Percentiles rank a stretch among this genome's conserved stretches.
These are phyloP conservation scores for Melopsittacus undulatus DNA, from an alignment of 2,797 vertebrate species.

Conservation along the genomic window DNA sequence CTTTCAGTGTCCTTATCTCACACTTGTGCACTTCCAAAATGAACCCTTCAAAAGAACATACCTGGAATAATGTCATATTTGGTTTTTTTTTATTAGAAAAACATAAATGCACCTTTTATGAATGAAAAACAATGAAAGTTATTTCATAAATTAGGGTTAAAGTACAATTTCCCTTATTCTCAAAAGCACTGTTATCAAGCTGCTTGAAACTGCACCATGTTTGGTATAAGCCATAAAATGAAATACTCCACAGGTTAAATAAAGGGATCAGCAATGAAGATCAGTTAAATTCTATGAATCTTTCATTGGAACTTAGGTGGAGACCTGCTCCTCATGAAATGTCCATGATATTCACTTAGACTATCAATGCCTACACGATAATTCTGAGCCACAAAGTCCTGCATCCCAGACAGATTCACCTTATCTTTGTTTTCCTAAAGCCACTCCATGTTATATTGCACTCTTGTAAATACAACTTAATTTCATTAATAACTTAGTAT, in stretches of 20 bases:
- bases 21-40: neutral
- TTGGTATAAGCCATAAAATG: neutral
- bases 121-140: neutral
- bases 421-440: neutral
- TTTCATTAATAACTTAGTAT: neutral
- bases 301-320: neutral
- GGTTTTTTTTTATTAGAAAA: neutral
- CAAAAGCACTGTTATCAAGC: neutral
- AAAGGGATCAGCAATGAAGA: neutral
- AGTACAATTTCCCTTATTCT: neutral
- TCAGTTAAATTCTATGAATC: neutral
- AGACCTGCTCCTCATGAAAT: neutral
- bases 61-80: neutral
- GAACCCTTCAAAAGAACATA: constrained; percentile 21
- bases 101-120: neutral
- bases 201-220: neutral
- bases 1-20: neutral
- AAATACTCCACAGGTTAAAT: neutral
- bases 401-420: neutral
- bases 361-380: neutral
- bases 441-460: neutral
- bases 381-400: neutral
- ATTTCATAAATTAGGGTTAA: neutral
- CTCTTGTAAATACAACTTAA: neutral
- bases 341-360: neutral